These are phyloP conservation scores for Lithobates pipiens DNA, from an alignment of 2,797 vertebrate species.

Conservation along the genomic window DNA sequence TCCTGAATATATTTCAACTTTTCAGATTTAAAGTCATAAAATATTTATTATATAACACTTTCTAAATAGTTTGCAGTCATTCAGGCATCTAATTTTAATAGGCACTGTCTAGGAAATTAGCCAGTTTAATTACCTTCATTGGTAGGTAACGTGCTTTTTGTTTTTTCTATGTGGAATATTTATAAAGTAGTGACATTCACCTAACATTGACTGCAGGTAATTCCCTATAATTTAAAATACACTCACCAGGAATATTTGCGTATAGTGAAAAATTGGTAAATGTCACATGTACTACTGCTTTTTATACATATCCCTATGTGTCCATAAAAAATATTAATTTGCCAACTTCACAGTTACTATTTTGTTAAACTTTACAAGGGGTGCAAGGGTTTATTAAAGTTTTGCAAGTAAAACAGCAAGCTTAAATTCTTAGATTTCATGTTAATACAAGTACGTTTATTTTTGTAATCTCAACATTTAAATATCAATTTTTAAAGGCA, in stretches of 20 bases:
- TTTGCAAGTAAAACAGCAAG: not conserved
- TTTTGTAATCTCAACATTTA: not conserved
- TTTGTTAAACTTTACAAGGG: not conserved
- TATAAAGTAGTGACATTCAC: too few relatives aligned
- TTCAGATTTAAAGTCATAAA: slow-evolving; percentile 25
- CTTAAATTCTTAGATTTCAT: not conserved
- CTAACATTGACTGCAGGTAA: too few relatives aligned
- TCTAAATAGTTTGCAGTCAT: not conserved
- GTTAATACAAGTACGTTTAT: not conserved
- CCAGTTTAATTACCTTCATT: not conserved
- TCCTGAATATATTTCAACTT: slow-evolving; percentile 16
- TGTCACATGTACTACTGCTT: too few relatives aligned
- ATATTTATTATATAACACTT: slow-evolving; percentile 23
- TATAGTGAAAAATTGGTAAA: too few relatives aligned
- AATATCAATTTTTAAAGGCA: too few relatives aligned
- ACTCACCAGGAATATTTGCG: too few relatives aligned
- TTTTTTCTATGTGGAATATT: not conserved
- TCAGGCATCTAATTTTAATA: not conserved
- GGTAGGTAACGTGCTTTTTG: not conserved
- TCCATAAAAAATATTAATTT: not conserved
- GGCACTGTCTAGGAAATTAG: not conserved
- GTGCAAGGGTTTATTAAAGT: not conserved
- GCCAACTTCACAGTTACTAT: not conserved
- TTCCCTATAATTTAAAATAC: too few relatives aligned
- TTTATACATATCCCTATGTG: not conserved